These are phyloP conservation scores for Gordius sp. DNA, from an alignment of 2,888 invertebrate species.

Conservation along the genomic window DNA sequence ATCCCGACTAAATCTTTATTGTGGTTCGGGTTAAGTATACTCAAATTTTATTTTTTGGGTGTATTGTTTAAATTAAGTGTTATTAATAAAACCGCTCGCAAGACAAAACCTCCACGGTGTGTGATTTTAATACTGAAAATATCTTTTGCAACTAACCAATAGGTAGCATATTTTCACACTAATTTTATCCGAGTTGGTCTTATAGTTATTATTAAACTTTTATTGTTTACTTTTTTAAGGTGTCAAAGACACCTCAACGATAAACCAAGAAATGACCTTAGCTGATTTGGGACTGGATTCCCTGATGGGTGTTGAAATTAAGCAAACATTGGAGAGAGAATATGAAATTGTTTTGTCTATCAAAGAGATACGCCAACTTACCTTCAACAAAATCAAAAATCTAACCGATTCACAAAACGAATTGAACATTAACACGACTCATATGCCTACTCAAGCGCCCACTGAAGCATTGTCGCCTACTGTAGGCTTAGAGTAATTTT, in stretches of 20 bases:
- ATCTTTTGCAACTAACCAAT: too few relatives aligned
- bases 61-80: constrained; percentile 2
- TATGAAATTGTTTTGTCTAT: constrained; percentile 66
- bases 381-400: constrained; percentile 18
- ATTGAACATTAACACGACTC: background rate
- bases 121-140: too few relatives aligned
- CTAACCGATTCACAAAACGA: background rate
- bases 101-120: too few relatives aligned
- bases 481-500: background rate
- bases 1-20: background rate
- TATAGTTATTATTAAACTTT: too few relatives aligned
- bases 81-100: too few relatives aligned
- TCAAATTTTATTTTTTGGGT: background rate
- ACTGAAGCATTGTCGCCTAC: background rate
- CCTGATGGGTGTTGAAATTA: constrained; percentile 92
- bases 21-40: too few relatives aligned
- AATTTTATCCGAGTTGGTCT: too few relatives aligned
- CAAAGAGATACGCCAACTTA: constrained; percentile 50
- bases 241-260: constrained; percentile 53
- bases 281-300: constrained; percentile 93
- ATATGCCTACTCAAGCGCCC: background rate
- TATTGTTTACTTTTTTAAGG: too few relatives aligned
- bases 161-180: background rate
- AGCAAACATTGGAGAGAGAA: constrained; percentile 35
- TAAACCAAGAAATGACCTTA: constrained; percentile 47